A percentile compares a stretch with the other conserved stretches of the same genome.
Evolutionary conservation across 2,797 vertebrate genomes (phyloP).

Genomic region (Vireo griseus): DNA sequence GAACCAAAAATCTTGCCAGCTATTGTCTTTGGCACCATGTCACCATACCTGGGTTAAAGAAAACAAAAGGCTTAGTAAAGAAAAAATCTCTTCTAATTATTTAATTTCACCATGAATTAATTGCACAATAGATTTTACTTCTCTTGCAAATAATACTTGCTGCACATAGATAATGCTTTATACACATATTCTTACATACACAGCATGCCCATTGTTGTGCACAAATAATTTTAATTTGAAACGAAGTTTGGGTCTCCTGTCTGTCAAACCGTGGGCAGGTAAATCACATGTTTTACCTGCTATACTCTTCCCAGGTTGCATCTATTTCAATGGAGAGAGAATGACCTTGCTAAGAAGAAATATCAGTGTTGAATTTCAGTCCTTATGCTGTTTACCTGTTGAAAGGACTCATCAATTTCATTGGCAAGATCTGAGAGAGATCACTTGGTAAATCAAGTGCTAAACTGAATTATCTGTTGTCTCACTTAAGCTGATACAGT

Average conservation of each 20-base stretch:
- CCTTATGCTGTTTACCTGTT: background rate
- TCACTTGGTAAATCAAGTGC: background rate
- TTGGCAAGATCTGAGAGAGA: background rate
- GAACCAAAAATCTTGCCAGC: slow-evolving; percentile 95
- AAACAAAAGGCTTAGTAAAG: background rate
- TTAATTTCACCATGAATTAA: background rate
- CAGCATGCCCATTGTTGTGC: background rate
- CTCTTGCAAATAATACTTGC: background rate
- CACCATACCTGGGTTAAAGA: slow-evolving; percentile 84
- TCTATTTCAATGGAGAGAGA: background rate
- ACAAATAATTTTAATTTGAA: background rate
- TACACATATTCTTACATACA: background rate
- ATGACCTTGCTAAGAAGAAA: background rate
- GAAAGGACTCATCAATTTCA: background rate
- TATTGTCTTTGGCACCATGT: slow-evolving; percentile 98
- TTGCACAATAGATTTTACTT: background rate
- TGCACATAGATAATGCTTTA: background rate
- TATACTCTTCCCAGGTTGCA: background rate
- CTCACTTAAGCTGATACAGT: background rate
- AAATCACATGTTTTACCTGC: background rate
- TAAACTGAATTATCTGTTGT: background rate
- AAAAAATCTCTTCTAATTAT: background rate
- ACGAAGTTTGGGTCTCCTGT: background rate
- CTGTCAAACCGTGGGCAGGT: background rate
- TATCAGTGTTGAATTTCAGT: background rate